Evolutionary conservation across 2,888 invertebrate species (phyloP), one percentile per base, ranked within the genome.

Genomic region (Coleophora flavipennella): DNA sequence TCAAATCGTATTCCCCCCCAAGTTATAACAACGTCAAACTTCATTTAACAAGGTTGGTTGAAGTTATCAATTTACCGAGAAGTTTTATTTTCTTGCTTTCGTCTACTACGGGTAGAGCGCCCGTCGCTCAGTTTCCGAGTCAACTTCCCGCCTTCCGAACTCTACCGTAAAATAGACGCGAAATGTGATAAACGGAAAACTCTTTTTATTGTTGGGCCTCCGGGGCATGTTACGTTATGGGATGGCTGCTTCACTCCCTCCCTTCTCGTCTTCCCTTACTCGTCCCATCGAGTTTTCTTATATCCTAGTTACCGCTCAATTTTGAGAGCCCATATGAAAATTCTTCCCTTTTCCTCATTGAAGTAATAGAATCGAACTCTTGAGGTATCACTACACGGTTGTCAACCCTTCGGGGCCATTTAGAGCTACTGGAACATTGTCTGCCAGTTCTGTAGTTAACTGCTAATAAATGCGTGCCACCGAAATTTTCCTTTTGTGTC

Each of bases 151-250:
- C 67, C 70, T 72, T 70, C 66, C 74, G 68, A 73, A 74, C 79
- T 79, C 74, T 71, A 68, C 76, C 75, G 75, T 79, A 78, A 83
- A 84, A 83, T 81, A 81, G 76, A 84, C 79, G 78, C 76, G 68
- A 80, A 83, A 83, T 80, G 83, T 84, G 81, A 84, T 83, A 84
- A 84, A 84, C 84, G 79, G 78, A 72, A 76, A 74, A 79, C 73
- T 81, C 79, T 76, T 80, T 81, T 83, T 83, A 80, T 67, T 81
- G 76, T 72, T 57, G 64, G 65, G 67, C 66, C 75, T 62, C 70
- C n/a, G n/a, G 65, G 75, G 67, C 75, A 67, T 67, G 70, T 76
- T 75, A 66, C 73, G 71, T 74, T 73, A 74, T 63, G 70, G 75
- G 72, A 68, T 67, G 73, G 57, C 62, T 70, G 61, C 59, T 66